Percentiles rank a stretch among this genome's conserved stretches.
These are phyloP conservation scores for Promerops cafer DNA, from an alignment of 2,113 vertebrate species.

Conservation along the genomic window DNA sequence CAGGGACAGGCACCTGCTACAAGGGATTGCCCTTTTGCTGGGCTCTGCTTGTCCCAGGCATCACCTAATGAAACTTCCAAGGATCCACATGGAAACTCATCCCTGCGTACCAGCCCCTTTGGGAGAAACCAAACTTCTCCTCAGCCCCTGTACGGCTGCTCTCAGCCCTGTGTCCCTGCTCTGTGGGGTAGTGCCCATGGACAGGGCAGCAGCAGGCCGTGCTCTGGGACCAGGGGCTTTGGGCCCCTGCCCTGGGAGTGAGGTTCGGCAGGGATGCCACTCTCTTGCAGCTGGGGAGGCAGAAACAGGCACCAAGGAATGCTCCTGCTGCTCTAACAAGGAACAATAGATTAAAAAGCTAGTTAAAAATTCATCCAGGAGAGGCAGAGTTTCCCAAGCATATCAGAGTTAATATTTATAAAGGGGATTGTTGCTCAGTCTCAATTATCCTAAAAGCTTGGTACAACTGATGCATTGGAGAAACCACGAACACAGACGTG, in stretches of 20 bases:
- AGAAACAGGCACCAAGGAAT: background rate
- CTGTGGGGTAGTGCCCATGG: fast-evolving
- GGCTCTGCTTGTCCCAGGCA: background rate
- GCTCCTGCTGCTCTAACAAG: constrained; percentile 44
- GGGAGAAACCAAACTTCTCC: background rate
- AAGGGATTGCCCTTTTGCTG: background rate
- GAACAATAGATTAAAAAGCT: constrained; percentile 60
- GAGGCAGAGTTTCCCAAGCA: constrained; percentile 67
- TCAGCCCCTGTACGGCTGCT: background rate
- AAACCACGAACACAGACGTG: background rate
- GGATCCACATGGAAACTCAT: background rate
- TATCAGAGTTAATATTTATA: constrained; percentile 77
- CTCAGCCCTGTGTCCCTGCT: background rate
- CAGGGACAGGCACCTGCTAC: background rate
- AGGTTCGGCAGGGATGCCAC: fast-evolving
- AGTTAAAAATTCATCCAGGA: constrained; percentile 74
- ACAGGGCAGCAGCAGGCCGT: background rate
- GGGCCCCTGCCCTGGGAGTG: fast-evolving
- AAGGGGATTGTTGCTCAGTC: constrained; percentile 64
- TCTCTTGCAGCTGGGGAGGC: background rate
- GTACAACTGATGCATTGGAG: constrained; percentile 29
- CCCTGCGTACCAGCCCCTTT: background rate
- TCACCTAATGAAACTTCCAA: background rate
- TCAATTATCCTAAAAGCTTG: constrained; percentile 67
- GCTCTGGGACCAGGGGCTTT: background rate